Evolutionary conservation across 2,888 invertebrate genomes (phyloP).

Genomic region (Amorpha juglandis): DNA sequence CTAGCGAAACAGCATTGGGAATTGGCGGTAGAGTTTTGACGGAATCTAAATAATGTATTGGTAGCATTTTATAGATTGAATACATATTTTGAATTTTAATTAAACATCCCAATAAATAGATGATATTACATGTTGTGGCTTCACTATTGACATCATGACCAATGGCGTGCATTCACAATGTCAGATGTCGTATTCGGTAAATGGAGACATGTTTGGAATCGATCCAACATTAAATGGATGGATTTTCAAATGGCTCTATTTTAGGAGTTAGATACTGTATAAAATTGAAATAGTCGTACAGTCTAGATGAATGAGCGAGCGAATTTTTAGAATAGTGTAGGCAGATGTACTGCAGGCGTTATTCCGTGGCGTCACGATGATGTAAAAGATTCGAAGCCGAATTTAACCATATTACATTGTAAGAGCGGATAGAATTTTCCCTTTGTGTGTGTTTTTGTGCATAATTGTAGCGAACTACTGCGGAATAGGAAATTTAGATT

Average conservation of each 20-base stretch:
- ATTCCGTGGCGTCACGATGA: slow-evolving; percentile 21
- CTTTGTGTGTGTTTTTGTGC: not conserved
- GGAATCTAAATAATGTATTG: too few species aligned
- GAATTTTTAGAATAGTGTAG: slow-evolving; percentile 43
- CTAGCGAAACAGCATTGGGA: too few species aligned
- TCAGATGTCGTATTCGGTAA: slow-evolving; percentile 33
- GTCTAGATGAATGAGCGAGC: slow-evolving; percentile 40
- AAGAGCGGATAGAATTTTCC: not conserved
- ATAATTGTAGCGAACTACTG: too few species aligned
- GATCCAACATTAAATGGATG: slow-evolving; percentile 52
- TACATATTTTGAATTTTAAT: too few species aligned
- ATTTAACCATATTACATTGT: not conserved
- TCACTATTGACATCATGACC: slow-evolving; percentile 21
- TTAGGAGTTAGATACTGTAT: slow-evolving; percentile 48
- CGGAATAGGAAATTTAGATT: too few species aligned
- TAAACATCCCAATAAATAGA: not conserved
- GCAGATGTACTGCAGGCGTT: slow-evolving; percentile 31
- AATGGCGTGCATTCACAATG: slow-evolving; percentile 18
- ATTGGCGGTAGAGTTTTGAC: too few species aligned
- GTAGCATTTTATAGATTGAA: too few species aligned
- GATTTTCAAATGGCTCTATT: slow-evolving; percentile 57
- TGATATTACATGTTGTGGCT: not conserved
- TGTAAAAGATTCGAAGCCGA: not conserved
- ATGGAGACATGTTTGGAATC: slow-evolving; percentile 52
- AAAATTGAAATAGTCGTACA: slow-evolving; percentile 34